These are phyloP conservation scores for Speoplatyrhinus poulsoni DNA, from an alignment of 2,113 vertebrate genomes.

Conservation along the genomic window DNA sequence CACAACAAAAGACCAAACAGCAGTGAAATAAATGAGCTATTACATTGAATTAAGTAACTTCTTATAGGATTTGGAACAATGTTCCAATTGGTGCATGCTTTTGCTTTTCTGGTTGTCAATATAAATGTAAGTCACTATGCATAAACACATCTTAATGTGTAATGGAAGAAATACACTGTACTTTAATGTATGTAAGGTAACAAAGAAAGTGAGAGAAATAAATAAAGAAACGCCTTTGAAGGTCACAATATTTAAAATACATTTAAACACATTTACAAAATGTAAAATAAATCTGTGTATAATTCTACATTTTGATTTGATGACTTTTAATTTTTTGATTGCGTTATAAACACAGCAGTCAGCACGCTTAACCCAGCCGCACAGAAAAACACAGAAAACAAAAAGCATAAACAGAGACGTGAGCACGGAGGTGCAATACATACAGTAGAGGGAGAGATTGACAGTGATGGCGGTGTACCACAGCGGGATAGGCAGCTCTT, in stretches of 20 bases:
- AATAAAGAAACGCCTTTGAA: too few relatives aligned
- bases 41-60: constrained; percentile 1
- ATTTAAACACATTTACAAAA: too few relatives aligned
- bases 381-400: background rate
- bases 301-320: background rate
- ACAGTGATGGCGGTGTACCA: constrained; percentile 50
- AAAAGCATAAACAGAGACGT: constrained; percentile 5
- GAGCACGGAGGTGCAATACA: background rate
- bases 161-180: background rate
- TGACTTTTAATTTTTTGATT: too few relatives aligned
- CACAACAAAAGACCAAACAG: constrained; percentile 39
- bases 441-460: constrained; percentile 26
- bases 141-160: background rate
- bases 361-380: background rate
- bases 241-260: too few relatives aligned
- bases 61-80: background rate
- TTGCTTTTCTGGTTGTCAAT: background rate
- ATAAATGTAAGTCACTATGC: background rate
- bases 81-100: background rate
- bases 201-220: too few relatives aligned
- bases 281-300: too few relatives aligned
- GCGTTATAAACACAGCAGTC: too few relatives aligned
- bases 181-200: too few relatives aligned
- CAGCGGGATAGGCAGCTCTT: constrained; percentile 50
- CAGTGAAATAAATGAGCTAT: constrained; percentile 8